Base-by-base conservation (phyloP, 2,797 vertebrate species). In the Steatocranus sp. region DNA sequence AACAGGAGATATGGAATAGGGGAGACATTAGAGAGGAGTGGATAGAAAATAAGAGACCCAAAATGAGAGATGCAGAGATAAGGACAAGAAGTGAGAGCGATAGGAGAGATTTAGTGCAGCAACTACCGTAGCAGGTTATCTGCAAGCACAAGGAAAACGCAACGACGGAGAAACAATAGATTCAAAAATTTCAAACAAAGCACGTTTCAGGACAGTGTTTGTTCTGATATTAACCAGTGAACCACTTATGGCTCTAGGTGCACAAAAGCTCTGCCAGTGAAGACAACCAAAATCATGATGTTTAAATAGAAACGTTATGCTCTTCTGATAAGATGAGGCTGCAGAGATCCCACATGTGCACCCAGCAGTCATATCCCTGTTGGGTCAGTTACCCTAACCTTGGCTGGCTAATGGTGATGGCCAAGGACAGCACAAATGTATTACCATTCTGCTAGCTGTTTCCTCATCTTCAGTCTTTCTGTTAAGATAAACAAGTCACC, bases 21-120 rank as follows among this genome's bases (percentile, higher is more conserved):
- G 15, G 36, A 63, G 36, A 46, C n/a, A 48, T 84, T 70, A 56
- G 20, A 73, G 66, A 78, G 70, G 23, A 73, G 68, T 61, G 43
- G 68, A 58, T 32, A 58, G 68, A 73, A 48, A 73, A 73, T 48
- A 32, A 68, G 70, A 54, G 48, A 81, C 75, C 77, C 38, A 76
- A 66, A 66, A 73, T 81, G 78, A 73, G 56, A 81, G 80, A 89
- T 81, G 68, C 27, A 20, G 73, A n/a, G 75, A 81, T 76, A 66
- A 81, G 76, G 23, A 77, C n/a, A 38, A 27, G 76, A 53, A 82
- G 17, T 68, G n/a, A 61, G 41, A 36, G 48, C 54, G 30, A 84
- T 32, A 70, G 61, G 11, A 75, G 66, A 81, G 63, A 90, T 82
- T 78, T 75, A 80, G 66, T 34, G 68, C 76, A 87, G 20, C 51